Conservation (phyloP, 2,113 vertebrate species). For the Dasyprocta punctata region DNA sequence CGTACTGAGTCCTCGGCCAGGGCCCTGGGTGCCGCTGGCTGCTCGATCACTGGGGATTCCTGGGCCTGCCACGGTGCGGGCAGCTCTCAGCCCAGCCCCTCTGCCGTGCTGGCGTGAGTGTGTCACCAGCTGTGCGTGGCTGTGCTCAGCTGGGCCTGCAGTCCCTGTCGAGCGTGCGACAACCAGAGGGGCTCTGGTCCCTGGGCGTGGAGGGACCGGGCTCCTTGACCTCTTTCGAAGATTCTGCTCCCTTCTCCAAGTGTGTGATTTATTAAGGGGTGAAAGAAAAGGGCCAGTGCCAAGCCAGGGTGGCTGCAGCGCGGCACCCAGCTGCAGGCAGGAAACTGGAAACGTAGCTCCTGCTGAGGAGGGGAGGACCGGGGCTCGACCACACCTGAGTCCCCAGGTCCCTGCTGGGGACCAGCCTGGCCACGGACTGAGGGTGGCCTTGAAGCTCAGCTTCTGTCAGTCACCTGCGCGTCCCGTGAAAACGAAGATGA, state of each 20-base stretch:
- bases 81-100: neutral
- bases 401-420: neutral
- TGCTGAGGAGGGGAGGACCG: neutral
- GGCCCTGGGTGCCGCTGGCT: neutral
- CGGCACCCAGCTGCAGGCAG: constrained; percentile 56
- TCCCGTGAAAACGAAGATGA: constrained; percentile 20
- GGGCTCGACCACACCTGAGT: neutral
- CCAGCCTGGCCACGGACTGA: neutral
- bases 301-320: constrained; percentile 48
- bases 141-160: neutral
- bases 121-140: constrained; percentile 54
- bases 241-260: constrained; percentile 55
- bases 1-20: neutral
- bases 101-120: constrained; percentile 5
- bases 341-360: constrained; percentile 38
- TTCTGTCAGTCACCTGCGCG: neutral
- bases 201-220: neutral
- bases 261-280: constrained; percentile 69
- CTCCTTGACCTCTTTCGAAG: constrained; percentile 68
- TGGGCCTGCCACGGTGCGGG: neutral
- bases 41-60: neutral
- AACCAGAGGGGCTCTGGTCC: constrained; percentile 69
- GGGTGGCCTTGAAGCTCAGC: neutral
- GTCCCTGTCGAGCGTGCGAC: constrained; percentile 60
- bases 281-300: constrained; percentile 50